Conservation (phyloP, 2,797 vertebrate species). For the Antennarius maculatus region DNA sequence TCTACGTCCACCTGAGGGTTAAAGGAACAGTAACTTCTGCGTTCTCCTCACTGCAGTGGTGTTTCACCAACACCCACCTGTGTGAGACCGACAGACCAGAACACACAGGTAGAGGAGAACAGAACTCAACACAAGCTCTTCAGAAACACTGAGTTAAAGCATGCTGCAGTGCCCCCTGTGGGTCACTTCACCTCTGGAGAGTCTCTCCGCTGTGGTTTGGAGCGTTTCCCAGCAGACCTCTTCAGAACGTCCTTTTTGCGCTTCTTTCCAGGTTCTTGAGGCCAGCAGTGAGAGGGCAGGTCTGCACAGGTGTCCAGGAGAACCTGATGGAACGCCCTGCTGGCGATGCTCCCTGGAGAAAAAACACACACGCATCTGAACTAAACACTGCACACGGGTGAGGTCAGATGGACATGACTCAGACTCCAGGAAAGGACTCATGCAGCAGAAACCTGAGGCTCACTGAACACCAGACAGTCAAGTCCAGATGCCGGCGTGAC, state of each 20-base stretch:
- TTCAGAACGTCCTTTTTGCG: conserved; percentile 85
- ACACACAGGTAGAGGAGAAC: too few relatives aligned
- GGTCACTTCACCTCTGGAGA: conserved; percentile 61
- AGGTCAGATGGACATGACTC: background rate
- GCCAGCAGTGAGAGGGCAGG: conserved; percentile 86
- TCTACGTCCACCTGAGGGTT: conserved; percentile 70
- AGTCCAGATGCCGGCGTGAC: too few relatives aligned
- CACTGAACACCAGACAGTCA: too few relatives aligned
- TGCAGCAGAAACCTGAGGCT: too few relatives aligned
- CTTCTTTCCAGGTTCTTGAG: conserved; percentile 83
- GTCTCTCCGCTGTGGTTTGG: conserved; percentile 74
- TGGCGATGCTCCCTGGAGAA: conserved; percentile 87
- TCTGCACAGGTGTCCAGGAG: conserved; percentile 89
- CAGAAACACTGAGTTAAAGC: too few relatives aligned
- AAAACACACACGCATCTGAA: background rate
- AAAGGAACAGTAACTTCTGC: background rate
- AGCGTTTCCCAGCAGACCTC: conserved; percentile 81
- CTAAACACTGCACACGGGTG: background rate
- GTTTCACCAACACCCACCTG: too few relatives aligned
- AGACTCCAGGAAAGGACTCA: too few relatives aligned
- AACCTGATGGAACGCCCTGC: conserved; percentile 89
- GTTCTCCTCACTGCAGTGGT: too few relatives aligned
- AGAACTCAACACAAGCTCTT: too few relatives aligned
- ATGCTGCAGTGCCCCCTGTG: background rate
- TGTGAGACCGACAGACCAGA: too few relatives aligned